These are phyloP conservation scores for Chlamydotis undulata DNA, from an alignment of 2,113 vertebrate species.

Conservation along the genomic window DNA sequence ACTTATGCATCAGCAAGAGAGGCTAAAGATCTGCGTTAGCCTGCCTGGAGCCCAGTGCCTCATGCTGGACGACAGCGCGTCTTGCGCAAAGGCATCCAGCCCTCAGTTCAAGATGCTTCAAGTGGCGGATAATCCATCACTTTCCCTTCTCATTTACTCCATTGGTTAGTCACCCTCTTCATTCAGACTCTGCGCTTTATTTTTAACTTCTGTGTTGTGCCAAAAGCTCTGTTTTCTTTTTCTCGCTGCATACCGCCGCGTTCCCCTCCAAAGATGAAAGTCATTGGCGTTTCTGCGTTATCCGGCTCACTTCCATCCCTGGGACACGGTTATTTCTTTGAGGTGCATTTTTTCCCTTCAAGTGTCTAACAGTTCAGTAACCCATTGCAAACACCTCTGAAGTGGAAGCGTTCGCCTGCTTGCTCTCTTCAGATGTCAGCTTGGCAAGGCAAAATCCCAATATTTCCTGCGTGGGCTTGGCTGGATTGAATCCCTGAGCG, in stretches of 20 bases:
- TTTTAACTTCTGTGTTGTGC: neutral
- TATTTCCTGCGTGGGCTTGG: neutral
- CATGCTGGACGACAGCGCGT: neutral
- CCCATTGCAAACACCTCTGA: neutral
- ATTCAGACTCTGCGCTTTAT: neutral
- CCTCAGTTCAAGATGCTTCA: neutral
- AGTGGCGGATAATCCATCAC: slow-evolving; percentile 30
- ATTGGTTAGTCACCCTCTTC: neutral
- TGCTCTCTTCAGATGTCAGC: neutral
- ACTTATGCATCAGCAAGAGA: neutral
- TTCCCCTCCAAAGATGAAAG: neutral
- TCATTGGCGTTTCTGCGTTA: neutral
- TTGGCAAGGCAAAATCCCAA: neutral
- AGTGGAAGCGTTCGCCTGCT: neutral
- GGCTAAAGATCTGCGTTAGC: neutral
- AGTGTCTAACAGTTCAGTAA: neutral
- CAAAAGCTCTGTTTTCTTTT: slow-evolving; percentile 14
- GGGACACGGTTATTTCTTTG: neutral
- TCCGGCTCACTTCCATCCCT: neutral
- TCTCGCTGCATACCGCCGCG: neutral
- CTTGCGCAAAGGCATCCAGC: neutral
- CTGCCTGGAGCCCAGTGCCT: neutral
- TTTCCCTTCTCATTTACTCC: neutral
- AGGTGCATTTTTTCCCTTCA: neutral
- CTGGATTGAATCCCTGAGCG: neutral